These are phyloP conservation scores for Pseudomyrmex sp. DNA, from an alignment of 1,140 invertebrate genomes.

Conservation along the genomic window DNA sequence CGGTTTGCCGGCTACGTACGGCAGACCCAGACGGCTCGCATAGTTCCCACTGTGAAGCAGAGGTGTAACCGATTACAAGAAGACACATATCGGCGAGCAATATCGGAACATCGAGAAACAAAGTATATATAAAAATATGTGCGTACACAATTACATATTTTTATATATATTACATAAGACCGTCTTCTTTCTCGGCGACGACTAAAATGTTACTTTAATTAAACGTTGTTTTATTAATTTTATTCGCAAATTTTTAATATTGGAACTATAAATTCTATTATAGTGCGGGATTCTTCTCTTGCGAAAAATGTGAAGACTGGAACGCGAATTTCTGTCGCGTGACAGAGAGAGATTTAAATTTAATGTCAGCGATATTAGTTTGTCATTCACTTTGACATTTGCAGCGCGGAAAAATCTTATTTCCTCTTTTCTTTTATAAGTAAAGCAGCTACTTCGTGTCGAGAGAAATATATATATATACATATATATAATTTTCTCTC, in stretches of 20 bases:
- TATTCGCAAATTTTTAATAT: too few relatives aligned
- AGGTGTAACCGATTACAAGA: neutral
- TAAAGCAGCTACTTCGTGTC: neutral
- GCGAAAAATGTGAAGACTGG: too few relatives aligned
- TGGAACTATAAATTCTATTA: too few relatives aligned
- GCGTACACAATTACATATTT: too few relatives aligned
- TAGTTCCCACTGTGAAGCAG: slow-evolving; percentile 88
- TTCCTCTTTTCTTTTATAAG: neutral
- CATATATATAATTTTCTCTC: neutral
- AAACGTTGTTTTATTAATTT: too few relatives aligned
- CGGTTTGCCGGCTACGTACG: slow-evolving; percentile 88
- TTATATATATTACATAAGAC: too few relatives aligned
- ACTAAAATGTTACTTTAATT: too few relatives aligned
- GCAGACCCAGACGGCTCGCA: slow-evolving; percentile 86
- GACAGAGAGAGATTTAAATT: neutral
- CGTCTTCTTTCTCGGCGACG: too few relatives aligned
- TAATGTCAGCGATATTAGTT: neutral
- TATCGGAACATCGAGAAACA: neutral
- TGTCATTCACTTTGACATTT: neutral
- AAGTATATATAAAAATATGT: neutral
- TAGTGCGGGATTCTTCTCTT: too few relatives aligned
- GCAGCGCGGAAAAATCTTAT: neutral
- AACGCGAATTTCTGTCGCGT: neutral
- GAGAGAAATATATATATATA: neutral
- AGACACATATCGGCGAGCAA: too few relatives aligned